Evolutionary conservation across 2,797 vertebrate genomes (phyloP), one percentile per base, ranked within the genome.

Genomic region (Arnoldichthys spilopterus): DNA sequence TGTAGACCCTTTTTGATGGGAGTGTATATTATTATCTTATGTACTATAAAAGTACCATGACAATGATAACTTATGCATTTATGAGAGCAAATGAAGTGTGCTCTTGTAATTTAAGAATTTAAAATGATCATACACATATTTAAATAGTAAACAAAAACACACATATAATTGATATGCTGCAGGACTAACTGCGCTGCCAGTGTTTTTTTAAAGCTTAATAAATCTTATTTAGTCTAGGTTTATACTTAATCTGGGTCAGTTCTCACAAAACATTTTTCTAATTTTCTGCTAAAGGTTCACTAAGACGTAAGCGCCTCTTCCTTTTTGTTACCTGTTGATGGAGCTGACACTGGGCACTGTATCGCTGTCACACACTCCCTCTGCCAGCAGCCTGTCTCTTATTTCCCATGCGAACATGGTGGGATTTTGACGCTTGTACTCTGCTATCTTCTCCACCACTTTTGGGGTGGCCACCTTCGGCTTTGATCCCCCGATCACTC

Each of bases 391-490:
- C 12, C 96, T 87, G 89, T 97, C 96, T 54, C 96, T 89, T 86
- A 97, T 97, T 88, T 97, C 96, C 96, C 96, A 97, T 22, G 96
- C 96, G 11, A 97, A 97, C 96, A 97, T 97, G 71, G 96, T 97
- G 2, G 96, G 96, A 76, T 97, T 97, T 87, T 97, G 96, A 12
- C 96, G 90, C 87, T 97, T 97, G 88, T 97, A 97, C 43, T 97
- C 96, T 0, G 96, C 96, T 0, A 97, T 97, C 88, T 97, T 97
- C 75, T 97, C 96, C 85, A 97, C 96, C 64, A 97, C 96, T 81
- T 96, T 97, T 0, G 96, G 96, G 1, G 96, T 97, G 70, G 96
- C 96, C 85, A 97, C 96, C 81, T 97, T 97, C 45, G 96, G 96
- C 88, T 97, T 97, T 13, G 96, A 97, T 71, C 96, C 96, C 0